Percentiles rank a stretch among this genome's conserved stretches.
Conservation (phyloP, 1,140 invertebrate genomes). For the Apis cerana region DNA sequence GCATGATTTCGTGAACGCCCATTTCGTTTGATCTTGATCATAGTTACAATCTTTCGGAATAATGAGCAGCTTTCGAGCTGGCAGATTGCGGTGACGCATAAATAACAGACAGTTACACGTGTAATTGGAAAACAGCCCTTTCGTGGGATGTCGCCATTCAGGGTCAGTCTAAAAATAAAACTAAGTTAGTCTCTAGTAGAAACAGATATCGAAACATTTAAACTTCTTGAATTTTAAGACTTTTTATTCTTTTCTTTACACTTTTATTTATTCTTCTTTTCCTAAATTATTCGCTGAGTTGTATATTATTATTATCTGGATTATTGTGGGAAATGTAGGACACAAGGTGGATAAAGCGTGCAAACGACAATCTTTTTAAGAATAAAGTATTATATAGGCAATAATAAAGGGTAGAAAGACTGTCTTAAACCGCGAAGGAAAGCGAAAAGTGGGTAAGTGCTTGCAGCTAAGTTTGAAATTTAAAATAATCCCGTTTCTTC, state of each 20-base stretch:
- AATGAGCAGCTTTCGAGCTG: conserved; percentile 13
- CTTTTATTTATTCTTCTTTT: background rate
- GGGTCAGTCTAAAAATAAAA: conserved; percentile 45
- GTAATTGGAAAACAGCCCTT: conserved; percentile 28
- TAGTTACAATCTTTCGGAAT: background rate
- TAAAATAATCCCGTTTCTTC: conserved; percentile 11
- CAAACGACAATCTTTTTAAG: background rate
- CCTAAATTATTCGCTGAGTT: background rate
- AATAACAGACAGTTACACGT: background rate
- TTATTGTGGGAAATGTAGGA: too few species aligned
- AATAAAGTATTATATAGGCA: background rate
- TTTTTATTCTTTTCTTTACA: too few species aligned
- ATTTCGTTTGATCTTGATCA: conserved; percentile 5
- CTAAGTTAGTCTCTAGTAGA: background rate
- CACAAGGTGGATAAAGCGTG: too few species aligned
- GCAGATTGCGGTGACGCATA: conserved; percentile 51
- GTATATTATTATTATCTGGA: too few species aligned
- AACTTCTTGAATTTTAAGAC: too few species aligned
- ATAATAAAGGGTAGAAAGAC: background rate
- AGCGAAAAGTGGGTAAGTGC: background rate
- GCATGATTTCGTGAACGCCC: conserved; percentile 1
- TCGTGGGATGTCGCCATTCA: conserved; percentile 48
- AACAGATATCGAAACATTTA: background rate
- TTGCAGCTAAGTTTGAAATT: conserved; percentile 1
- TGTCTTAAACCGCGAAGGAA: background rate